Percentiles rank a stretch among this genome's conserved stretches.
Conservation (phyloP, 2,113 vertebrate genomes). For the Rhombomys opimus region DNA sequence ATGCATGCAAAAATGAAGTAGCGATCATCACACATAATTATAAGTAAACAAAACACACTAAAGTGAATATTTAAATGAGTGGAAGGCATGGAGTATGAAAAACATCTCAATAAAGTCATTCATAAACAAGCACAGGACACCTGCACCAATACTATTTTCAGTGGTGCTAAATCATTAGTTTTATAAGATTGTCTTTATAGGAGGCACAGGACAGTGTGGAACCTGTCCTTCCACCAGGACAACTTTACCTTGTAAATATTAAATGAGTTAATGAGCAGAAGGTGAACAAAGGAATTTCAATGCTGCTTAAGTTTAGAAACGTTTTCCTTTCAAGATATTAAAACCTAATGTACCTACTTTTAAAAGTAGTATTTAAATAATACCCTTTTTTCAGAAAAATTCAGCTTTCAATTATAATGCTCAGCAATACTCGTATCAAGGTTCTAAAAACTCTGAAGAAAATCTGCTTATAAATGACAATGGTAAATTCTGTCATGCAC, state of each 20-base stretch:
- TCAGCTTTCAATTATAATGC: background rate
- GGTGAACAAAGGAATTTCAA: background rate
- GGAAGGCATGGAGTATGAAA: background rate
- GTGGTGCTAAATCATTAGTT: background rate
- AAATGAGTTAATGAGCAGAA: background rate
- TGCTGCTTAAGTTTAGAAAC: constrained; percentile 8
- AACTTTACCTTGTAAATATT: constrained; percentile 6
- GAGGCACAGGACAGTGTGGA: background rate
- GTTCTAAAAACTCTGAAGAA: background rate
- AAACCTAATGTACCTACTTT: constrained; percentile 5
- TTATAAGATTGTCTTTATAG: background rate
- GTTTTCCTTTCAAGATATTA: constrained; percentile 31
- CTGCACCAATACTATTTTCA: background rate
- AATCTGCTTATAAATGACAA: constrained; percentile 1
- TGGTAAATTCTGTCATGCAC: background rate
- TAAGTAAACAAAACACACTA: background rate
- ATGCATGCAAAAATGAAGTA: background rate
- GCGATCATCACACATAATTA: background rate
- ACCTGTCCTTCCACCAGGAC: background rate
- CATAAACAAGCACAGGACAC: background rate
- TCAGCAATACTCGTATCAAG: background rate
- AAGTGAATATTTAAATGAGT: background rate
- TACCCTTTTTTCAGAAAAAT: background rate
- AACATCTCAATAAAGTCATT: background rate
- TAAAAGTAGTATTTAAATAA: background rate